Conservation (phyloP, 2,888 invertebrate genomes). For the Caenorhabditis angaria region DNA sequence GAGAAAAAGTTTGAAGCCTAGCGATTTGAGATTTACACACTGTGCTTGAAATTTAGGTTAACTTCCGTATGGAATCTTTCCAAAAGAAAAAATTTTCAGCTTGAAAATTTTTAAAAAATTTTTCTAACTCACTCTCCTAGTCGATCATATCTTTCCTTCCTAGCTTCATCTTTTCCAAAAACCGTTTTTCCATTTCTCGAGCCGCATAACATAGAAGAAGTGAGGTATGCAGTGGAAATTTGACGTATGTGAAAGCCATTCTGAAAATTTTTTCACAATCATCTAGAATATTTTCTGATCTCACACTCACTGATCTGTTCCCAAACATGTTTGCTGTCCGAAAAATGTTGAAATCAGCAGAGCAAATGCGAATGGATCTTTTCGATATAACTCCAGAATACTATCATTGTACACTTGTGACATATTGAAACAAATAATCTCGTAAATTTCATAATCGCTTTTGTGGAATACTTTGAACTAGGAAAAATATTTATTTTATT, state of each 20-base stretch:
- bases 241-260: too few relatives aligned
- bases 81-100: too few relatives aligned
- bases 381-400: neutral
- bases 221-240: slow-evolving; percentile 23
- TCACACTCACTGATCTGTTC: neutral
- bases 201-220: slow-evolving; percentile 29
- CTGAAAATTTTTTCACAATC: too few relatives aligned
- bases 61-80: too few relatives aligned
- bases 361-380: slow-evolving; percentile 2
- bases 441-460: slow-evolving; percentile 5
- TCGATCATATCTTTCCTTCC: slow-evolving; percentile 12
- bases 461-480: slow-evolving; percentile 4
- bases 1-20: too few relatives aligned
- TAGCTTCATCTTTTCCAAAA: neutral
- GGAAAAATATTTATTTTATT: too few relatives aligned
- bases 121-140: slow-evolving; percentile 16
- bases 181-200: slow-evolving; percentile 22
- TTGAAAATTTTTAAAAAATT: neutral
- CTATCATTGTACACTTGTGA: neutral
- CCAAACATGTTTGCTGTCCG: slow-evolving; percentile 2
- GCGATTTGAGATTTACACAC: too few relatives aligned
- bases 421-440: neutral
- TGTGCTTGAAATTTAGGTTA: too few relatives aligned
- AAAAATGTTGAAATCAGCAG: slow-evolving; percentile 26
- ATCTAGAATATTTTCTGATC: too few relatives aligned